These are phyloP conservation scores for Whitmania pigra DNA, from an alignment of 1,140 invertebrate genomes.

Conservation along the genomic window DNA sequence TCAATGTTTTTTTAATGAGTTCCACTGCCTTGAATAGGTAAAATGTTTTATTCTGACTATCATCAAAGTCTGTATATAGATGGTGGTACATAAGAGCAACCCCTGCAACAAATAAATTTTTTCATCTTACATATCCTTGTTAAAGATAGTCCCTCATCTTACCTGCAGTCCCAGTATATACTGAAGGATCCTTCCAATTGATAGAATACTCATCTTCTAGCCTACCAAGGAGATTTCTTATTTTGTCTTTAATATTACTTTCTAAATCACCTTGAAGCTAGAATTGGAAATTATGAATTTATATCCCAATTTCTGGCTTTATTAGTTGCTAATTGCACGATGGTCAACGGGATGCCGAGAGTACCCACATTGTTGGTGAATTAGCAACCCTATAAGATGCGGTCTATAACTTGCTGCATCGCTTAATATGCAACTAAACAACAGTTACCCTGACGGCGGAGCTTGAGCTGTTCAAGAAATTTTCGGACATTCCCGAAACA, in stretches of 20 bases:
- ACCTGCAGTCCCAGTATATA: slow-evolving; percentile 18
- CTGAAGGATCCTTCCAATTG: slow-evolving; percentile 13
- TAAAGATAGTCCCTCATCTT: slow-evolving; percentile 16
- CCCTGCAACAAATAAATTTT: slow-evolving; percentile 32
- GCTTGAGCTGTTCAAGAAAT: too few species aligned
- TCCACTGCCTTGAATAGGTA: slow-evolving; percentile 43
- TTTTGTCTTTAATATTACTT: slow-evolving; percentile 1
- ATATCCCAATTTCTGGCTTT: too few species aligned
- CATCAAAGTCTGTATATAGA: slow-evolving; percentile 37
- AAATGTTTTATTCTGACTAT: slow-evolving; percentile 17
- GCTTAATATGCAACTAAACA: too few species aligned
- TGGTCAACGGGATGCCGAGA: too few species aligned
- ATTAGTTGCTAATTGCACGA: too few species aligned
- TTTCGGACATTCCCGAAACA: too few species aligned
- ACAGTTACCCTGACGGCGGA: too few species aligned
- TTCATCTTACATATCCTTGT: neutral
- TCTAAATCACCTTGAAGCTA: slow-evolving; percentile 2
- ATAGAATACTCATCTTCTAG: slow-evolving; percentile 4
- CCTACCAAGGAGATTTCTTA: neutral
- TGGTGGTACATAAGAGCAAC: slow-evolving; percentile 48
- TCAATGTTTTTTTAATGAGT: slow-evolving; percentile 43
- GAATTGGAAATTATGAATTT: neutral
- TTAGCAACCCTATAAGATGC: too few species aligned
- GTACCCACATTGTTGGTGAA: too few species aligned
- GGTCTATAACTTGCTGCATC: too few species aligned